Evolutionary conservation across 2,113 vertebrate species (phyloP), one percentile per base, ranked within the genome.

Genomic region (Sclerurus mexicanus): DNA sequence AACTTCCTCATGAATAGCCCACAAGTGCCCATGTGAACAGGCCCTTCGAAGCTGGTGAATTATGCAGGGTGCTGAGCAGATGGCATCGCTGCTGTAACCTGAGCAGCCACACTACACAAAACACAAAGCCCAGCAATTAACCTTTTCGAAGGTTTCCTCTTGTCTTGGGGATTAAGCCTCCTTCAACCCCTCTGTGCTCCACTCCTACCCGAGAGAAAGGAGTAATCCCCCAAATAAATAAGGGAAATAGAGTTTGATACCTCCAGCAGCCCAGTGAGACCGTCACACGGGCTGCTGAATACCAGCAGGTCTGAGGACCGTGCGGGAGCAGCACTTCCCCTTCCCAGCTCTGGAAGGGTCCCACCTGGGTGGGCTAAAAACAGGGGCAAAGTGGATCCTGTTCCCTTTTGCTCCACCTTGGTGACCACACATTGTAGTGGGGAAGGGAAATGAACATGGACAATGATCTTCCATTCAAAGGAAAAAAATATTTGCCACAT

Each of bases 1-100:
- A 95, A 96, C 97, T 96, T 98, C 96, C 95, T 92, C 96, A 86
- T 97, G 97, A 97, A 98, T 96, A 97, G 96, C 94, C 85, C 86
- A 42, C 60, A 42, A 63, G 60, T 63, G 60, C 60, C 60, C 60
- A 21, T 39, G 10, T 5, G 39, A 66, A 24, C 42, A 46, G 40
- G 15, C 30, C 90, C 13, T 16, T 93, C 25, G 52, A 59, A 62
- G 82, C 95, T 96, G 90, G 92, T 98, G 97, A 98, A 98, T 98
- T 97, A 98, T 98, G 97, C 96, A 98, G 89, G 25, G 59, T 2
- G 88, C 87, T 2, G 83, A 97, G 93, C 98, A 98, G 98, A 97
- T 98, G 97, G 97, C 95, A 93, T 27, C 40, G 96, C 96, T 64
- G 78, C 78, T 27, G 98, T 69, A 97, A 98, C 52, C 37, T 39